Conservation (phyloP, 2,888 invertebrate genomes). For the Ctenicera cuprea region DNA sequence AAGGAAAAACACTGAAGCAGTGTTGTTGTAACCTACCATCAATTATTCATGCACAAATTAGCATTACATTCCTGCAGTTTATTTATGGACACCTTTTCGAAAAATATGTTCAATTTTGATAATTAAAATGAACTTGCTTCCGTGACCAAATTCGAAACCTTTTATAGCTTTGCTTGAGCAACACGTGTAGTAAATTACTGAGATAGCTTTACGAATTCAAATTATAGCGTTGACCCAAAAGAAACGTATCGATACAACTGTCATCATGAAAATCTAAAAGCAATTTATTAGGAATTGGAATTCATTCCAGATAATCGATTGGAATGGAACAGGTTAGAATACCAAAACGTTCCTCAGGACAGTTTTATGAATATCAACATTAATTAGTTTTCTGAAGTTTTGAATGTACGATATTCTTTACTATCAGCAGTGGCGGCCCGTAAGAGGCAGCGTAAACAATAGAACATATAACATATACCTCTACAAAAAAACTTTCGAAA, state of each 20-base stretch:
- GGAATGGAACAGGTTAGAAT: neutral
- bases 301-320: neutral
- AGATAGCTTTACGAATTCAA: constrained; percentile 30
- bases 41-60: neutral
- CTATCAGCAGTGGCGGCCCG: too few relatives aligned
- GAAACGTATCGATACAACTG: constrained; percentile 13
- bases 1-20: too few relatives aligned
- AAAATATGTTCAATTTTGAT: constrained; percentile 12
- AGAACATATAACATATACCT: too few relatives aligned
- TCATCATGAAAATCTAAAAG: constrained; percentile 25
- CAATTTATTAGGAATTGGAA: constrained; percentile 15
- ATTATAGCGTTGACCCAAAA: constrained; percentile 27
- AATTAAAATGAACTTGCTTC: constrained; percentile 20
- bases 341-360: neutral
- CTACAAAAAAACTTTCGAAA: too few relatives aligned
- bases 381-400: too few relatives aligned
- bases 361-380: too few relatives aligned
- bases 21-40: too few relatives aligned
- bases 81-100: neutral
- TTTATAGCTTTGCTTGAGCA: constrained; percentile 23
- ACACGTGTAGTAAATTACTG: constrained; percentile 32
- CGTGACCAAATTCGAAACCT: constrained; percentile 18
- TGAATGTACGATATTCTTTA: too few relatives aligned
- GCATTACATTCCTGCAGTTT: neutral
- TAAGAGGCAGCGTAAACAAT: too few relatives aligned